These are phyloP conservation scores for Halcyon senegalensis DNA, from an alignment of 2,113 vertebrate species.

Conservation along the genomic window DNA sequence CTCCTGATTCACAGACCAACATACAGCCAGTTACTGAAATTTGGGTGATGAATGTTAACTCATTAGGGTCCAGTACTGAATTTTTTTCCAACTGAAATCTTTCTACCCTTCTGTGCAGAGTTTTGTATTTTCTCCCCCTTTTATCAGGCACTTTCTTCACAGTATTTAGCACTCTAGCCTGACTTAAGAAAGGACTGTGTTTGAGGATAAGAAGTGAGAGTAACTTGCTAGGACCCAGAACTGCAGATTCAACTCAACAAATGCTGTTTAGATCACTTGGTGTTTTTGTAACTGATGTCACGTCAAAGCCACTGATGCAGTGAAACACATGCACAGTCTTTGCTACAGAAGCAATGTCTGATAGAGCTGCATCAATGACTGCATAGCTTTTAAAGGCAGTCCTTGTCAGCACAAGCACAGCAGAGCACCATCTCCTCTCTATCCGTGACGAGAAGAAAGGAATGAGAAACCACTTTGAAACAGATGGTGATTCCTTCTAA, in stretches of 20 bases:
- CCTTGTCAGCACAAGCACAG: constrained; percentile 63
- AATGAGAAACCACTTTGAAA: constrained; percentile 57
- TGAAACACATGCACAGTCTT: constrained; percentile 29
- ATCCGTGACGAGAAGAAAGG: constrained; percentile 40
- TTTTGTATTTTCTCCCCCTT: neutral
- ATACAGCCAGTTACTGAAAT: neutral
- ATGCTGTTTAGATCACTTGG: constrained; percentile 35
- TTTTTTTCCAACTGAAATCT: neutral
- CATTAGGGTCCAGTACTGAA: neutral
- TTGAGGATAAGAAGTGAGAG: neutral
- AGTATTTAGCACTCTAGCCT: neutral
- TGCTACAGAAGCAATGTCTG: constrained; percentile 25
- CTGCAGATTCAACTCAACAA: neutral
- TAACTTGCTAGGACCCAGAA: neutral
- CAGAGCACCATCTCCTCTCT: constrained; percentile 58
- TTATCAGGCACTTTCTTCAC: neutral
- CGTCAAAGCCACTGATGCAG: constrained; percentile 18
- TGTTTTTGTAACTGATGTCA: constrained; percentile 43
- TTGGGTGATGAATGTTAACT: constrained; percentile 14
- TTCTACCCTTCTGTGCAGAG: neutral
- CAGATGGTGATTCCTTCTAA: constrained; percentile 66
- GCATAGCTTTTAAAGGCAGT: constrained; percentile 52
- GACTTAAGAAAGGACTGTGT: neutral
- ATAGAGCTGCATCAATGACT: constrained; percentile 15
- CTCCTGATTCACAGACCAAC: neutral